Base-by-base conservation (phyloP, 2,797 vertebrate genomes). In the Diplodus sargus region DNA sequence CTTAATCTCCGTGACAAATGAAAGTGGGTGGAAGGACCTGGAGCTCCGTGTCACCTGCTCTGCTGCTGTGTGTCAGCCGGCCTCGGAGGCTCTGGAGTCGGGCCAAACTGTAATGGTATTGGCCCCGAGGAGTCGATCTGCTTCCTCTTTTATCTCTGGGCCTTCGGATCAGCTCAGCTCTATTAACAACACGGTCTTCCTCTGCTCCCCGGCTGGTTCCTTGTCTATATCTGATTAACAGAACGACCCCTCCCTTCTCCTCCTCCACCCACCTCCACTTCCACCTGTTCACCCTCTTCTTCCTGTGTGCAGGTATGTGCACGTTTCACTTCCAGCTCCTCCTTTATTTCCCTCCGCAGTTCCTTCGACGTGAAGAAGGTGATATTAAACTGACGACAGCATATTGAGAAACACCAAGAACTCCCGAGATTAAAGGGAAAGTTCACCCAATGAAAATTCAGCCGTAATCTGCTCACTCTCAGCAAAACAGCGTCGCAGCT, bases 31-130 rank as follows among this genome's bases (percentile, higher is more conserved):
- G 74, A 76, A 70, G 69, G 78, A 63, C 74, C 58, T 45, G 70
- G 28, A 78, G 74, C 52, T 20, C 72, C 45, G 67, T 48, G 76
- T 84, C 80, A 58, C 52, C 59, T 47, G 1, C 28, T 54, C 57
- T 17, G 2, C 63, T 5, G 47, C 80, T 76, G 76, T 74, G 76
- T 74, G 74, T 86, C 81, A 90, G 65, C 79, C 66, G n/a, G 54
- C 60, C 75, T 73, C 48, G 18, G 64, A 63, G 75, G 73, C 62
- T 0, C 81, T 92, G 92, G 91, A 92, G 70, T 57, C 2, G 18
- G 28, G 90, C 89, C 88, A 91, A 60, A 63, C 66, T 12, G 61
- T 92, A 89, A 93, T 89, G 87, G 78, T 76, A 74, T 91, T 89
- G 84, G 79, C 74, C 47, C 18, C 14, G 1, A 61, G 15, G 77